Percentiles rank a stretch among this genome's conserved stretches.
Evolutionary conservation across 2,113 vertebrate genomes (phyloP).

Genomic region (Piprites chloris): DNA sequence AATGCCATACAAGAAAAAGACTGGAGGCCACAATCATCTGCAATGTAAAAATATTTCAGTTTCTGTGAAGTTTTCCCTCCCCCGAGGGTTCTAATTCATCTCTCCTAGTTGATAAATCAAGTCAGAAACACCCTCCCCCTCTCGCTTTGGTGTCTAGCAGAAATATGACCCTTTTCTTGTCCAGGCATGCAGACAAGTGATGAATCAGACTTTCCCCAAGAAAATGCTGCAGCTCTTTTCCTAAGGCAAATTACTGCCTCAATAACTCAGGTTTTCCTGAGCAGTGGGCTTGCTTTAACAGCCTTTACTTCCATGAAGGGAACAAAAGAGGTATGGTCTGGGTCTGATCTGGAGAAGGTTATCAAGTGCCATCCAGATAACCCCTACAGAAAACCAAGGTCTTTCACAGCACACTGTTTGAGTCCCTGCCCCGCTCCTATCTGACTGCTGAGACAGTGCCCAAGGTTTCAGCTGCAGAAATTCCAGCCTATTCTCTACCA

Average conservation of each 20-base stretch:
- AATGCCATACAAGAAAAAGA: slow-evolving; percentile 61
- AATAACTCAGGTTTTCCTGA: slow-evolving; percentile 16
- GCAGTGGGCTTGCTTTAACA: neutral
- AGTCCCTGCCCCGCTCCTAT: neutral
- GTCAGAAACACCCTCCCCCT: slow-evolving; percentile 16
- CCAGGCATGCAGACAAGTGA: slow-evolving; percentile 56
- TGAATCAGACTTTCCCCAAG: slow-evolving; percentile 57
- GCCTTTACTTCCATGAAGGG: neutral
- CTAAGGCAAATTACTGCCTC: slow-evolving; percentile 12
- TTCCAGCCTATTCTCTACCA: neutral
- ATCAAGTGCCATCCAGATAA: neutral
- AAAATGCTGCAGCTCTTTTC: slow-evolving; percentile 48
- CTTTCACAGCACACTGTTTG: neutral
- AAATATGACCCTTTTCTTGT: slow-evolving; percentile 57
- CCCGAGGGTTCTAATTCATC: slow-evolving; percentile 57
- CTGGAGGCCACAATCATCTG: slow-evolving; percentile 65
- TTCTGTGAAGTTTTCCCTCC: slow-evolving; percentile 64
- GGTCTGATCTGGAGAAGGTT: neutral
- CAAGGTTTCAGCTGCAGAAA: neutral
- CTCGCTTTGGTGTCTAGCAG: slow-evolving; percentile 32
- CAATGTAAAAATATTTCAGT: slow-evolving; percentile 63
- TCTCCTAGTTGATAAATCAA: slow-evolving; percentile 60
- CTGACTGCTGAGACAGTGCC: neutral
- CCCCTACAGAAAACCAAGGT: neutral
- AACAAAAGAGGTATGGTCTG: neutral